These are phyloP conservation scores for Phenganax stokvisi DNA, from an alignment of 92 coral and sea anemone species.

Conservation along the genomic window DNA sequence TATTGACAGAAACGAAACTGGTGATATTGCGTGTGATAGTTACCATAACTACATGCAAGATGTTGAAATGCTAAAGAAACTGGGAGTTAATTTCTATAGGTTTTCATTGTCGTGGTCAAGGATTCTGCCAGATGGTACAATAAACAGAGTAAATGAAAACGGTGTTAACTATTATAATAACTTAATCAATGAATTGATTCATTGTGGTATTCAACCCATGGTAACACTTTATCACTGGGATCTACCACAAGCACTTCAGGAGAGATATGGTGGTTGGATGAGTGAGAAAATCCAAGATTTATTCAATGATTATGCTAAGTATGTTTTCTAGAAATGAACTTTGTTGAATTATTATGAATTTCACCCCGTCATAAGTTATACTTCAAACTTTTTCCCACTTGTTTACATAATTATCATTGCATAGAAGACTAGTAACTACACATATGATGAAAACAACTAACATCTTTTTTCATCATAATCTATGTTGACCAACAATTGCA, in stretches of 20 bases:
- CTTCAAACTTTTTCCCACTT: no score
- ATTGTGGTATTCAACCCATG: conserved; percentile 36
- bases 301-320: conserved; percentile 49
- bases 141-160: conserved; percentile 28
- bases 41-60: conserved; percentile 40
- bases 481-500: no score
- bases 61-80: conserved; percentile 34
- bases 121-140: conserved; percentile 47
- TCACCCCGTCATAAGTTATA: no score
- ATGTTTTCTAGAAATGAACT: background rate
- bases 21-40: conserved; percentile 49
- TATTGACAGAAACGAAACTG: conserved; percentile 35
- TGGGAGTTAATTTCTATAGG: conserved; percentile 45
- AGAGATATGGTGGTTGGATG: conserved; percentile 44
- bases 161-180: conserved; percentile 45
- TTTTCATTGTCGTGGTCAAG: conserved; percentile 52
- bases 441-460: no score
- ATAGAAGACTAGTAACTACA: no score
- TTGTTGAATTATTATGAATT: no score
- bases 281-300: conserved; percentile 33
- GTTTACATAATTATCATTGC: no score
- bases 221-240: conserved; percentile 53
- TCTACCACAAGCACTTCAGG: conserved; percentile 49
- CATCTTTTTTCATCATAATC: no score
- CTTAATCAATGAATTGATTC: conserved; percentile 37